Percentiles rank a stretch among this genome's conserved stretches.
phyloP scores from a whole-genome alignment of 1,140 invertebrate genomes.

The Diorhabda elongata region DNA sequence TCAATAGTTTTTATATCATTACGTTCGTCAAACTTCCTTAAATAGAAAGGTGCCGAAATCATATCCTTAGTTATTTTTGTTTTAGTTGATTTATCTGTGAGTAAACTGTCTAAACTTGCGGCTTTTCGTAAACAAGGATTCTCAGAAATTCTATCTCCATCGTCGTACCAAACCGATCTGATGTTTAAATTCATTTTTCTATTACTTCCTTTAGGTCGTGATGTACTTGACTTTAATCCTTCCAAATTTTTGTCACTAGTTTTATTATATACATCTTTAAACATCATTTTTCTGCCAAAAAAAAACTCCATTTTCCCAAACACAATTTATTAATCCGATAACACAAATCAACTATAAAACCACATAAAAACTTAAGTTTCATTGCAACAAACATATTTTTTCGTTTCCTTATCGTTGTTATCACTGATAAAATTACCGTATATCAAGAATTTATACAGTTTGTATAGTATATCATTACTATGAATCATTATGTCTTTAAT shows the following conservation, averaged over 20 bases:
- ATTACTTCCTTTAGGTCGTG: not conserved
- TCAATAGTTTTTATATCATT: not conserved
- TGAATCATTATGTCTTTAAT: too few species aligned
- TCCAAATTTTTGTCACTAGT: not conserved
- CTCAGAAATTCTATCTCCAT: not conserved
- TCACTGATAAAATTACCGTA: not conserved
- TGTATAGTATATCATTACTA: too few species aligned
- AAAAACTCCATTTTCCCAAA: too few species aligned
- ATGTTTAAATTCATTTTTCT: conserved; percentile 5
- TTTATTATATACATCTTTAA: not conserved
- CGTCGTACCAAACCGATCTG: conserved; percentile 12
- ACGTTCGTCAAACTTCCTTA: conserved; percentile 5
- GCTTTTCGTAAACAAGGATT: not conserved
- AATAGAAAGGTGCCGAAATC: conserved; percentile 5
- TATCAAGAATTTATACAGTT: too few species aligned
- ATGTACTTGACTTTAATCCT: not conserved
- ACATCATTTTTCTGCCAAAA: not conserved
- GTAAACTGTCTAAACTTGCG: conserved; percentile 9
- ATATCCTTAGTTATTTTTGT: conserved; percentile 4
- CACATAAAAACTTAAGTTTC: not conserved
- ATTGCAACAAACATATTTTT: conserved; percentile 1
- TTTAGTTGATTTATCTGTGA: not conserved
- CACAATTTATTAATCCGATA: too few species aligned
- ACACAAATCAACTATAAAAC: not conserved
- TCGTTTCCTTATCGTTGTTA: not conserved